Percentiles rank a stretch among this genome's conserved stretches.
Evolutionary conservation across 2,797 vertebrate genomes (phyloP).

Genomic region (Diglossa cyanea): DNA sequence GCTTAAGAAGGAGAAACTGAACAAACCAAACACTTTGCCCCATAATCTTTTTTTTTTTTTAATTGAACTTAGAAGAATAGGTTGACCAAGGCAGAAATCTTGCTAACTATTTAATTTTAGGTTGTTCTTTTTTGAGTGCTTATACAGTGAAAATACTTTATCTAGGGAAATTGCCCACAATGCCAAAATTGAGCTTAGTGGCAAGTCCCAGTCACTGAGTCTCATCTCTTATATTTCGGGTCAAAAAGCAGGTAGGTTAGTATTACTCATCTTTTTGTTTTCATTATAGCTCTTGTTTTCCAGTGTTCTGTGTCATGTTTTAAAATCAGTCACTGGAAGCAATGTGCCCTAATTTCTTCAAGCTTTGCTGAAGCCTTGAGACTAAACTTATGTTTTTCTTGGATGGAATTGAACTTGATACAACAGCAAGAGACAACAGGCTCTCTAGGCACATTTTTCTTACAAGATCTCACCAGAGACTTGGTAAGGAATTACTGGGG

Average conservation of each 20-base stretch:
- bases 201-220: neutral
- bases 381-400: neutral
- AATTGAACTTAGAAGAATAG: neutral
- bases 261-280: neutral
- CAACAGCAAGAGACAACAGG: neutral
- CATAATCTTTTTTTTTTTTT: neutral
- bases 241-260: neutral
- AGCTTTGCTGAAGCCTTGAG: neutral
- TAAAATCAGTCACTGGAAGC: slow-evolving; percentile 20
- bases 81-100: neutral
- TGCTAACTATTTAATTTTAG: neutral
- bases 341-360: slow-evolving; percentile 13
- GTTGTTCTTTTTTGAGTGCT: neutral
- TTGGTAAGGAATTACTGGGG: neutral
- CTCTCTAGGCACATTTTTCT: neutral
- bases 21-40: neutral
- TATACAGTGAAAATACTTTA: neutral
- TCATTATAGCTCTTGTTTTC: neutral
- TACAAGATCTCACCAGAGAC: neutral
- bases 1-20: neutral
- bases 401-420: neutral
- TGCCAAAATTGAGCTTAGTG: neutral
- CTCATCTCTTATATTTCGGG: neutral
- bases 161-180: neutral
- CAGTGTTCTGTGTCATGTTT: neutral